Evolutionary conservation across 2,888 invertebrate species (phyloP).

Genomic region (Mythimna pallens): DNA sequence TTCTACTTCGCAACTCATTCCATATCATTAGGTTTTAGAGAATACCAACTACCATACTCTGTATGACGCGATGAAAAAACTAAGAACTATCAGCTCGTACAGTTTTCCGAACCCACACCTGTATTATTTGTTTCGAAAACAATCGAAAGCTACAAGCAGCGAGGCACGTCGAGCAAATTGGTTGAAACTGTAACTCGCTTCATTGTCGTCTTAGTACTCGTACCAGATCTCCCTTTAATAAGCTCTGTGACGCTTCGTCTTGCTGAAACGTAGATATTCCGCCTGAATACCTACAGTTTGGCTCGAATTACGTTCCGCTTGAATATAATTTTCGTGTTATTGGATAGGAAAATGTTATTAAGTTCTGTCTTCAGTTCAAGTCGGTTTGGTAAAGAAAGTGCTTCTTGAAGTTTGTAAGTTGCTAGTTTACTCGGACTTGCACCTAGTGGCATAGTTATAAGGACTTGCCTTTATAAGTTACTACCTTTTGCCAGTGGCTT

Average conservation of each 20-base stretch:
- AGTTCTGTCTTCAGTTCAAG: slow-evolving; percentile 33
- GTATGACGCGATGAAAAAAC: no score
- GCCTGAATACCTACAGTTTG: slow-evolving; percentile 55
- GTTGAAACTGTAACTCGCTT: slow-evolving; percentile 55
- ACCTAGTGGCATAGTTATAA: slow-evolving; percentile 3
- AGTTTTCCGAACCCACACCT: slow-evolving; percentile 14
- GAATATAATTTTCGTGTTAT: slow-evolving; percentile 62
- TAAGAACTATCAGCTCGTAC: background rate
- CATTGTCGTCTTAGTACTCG: slow-evolving; percentile 52
- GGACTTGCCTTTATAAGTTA: background rate
- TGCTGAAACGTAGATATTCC: slow-evolving; percentile 53
- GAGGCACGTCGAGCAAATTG: slow-evolving; percentile 51
- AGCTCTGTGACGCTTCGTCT: slow-evolving; percentile 55
- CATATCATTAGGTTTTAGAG: no score
- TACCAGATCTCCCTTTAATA: slow-evolving; percentile 60
- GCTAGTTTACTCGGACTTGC: slow-evolving; percentile 4
- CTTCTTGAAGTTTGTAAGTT: slow-evolving; percentile 14
- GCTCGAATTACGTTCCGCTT: slow-evolving; percentile 56
- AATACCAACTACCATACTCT: no score
- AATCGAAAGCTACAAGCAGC: slow-evolving; percentile 26
- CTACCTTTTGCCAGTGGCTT: no score
- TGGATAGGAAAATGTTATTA: slow-evolving; percentile 58
- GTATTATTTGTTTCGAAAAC: slow-evolving; percentile 45
- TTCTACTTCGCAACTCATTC: no score
- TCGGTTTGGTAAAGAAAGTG: slow-evolving; percentile 42